phyloP scores from a whole-genome alignment of 1,140 invertebrate genomes.

The Oscheius sp. region DNA sequence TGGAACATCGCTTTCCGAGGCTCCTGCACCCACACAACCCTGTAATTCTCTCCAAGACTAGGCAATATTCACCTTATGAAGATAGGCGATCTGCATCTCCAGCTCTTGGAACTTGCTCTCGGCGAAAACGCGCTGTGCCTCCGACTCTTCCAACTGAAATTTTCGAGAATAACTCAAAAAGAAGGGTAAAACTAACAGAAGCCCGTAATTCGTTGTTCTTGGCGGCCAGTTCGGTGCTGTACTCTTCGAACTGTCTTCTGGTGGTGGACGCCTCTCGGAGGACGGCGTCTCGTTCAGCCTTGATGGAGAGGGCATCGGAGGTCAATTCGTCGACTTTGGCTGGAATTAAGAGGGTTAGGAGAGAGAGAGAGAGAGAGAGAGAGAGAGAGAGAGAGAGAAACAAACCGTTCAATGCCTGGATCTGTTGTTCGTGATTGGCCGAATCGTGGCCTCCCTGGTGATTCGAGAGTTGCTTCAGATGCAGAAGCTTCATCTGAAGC shows the following conservation, averaged over 20 bases:
- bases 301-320: neutral
- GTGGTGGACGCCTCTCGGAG: neutral
- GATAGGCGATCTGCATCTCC: neutral
- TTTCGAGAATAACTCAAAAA: neutral
- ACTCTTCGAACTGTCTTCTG: neutral
- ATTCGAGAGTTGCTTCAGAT: slow-evolving; percentile 19
- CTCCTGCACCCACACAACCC: too few species aligned
- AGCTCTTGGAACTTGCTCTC: neutral
- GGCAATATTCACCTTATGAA: neutral
- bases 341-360: neutral
- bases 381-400: neutral
- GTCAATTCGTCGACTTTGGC: neutral
- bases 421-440: neutral
- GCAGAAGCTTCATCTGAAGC: slow-evolving; percentile 29
- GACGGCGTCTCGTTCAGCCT: neutral
- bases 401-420: neutral
- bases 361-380: neutral
- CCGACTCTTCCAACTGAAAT: neutral
- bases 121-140: neutral
- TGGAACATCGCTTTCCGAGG: too few species aligned
- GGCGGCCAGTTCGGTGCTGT: neutral
- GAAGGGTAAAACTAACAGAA: neutral
- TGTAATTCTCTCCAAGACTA: too few species aligned
- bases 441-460: neutral
- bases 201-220: neutral